Evolutionary conservation across 2,888 invertebrate genomes (phyloP).

Genomic region (Eristalinus sepulchralis): DNA sequence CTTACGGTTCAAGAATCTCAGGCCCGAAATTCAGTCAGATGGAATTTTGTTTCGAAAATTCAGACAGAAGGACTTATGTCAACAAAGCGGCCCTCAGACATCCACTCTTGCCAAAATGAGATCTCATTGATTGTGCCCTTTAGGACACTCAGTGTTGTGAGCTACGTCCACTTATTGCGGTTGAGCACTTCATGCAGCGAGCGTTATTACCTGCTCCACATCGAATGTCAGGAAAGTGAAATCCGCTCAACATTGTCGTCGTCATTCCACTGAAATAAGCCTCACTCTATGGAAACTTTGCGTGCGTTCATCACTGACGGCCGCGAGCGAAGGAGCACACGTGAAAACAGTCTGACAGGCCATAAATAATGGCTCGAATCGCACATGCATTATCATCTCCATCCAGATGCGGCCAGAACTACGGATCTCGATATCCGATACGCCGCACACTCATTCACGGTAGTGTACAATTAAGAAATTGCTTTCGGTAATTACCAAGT

Average conservation of each 20-base stretch:
- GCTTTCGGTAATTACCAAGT: constrained; percentile 55
- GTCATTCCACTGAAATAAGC: neutral
- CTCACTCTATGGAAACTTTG: constrained; percentile 9
- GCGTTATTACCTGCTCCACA: neutral
- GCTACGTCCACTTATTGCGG: no score
- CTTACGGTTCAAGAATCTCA: no score
- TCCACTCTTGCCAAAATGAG: no score
- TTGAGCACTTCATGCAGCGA: neutral
- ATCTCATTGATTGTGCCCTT: no score
- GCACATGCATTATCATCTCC: constrained; percentile 24
- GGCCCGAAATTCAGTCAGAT: no score
- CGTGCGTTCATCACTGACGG: constrained; percentile 23
- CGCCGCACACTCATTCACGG: constrained; percentile 14
- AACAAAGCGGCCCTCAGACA: no score
- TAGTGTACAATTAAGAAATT: constrained; percentile 61
- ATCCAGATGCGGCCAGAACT: constrained; percentile 19
- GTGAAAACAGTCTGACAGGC: neutral
- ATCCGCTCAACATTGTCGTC: constrained; percentile 11
- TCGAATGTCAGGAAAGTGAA: constrained; percentile 60
- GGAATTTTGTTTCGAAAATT: no score
- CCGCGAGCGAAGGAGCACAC: neutral
- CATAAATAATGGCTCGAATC: constrained; percentile 50
- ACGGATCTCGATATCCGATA: constrained; percentile 56
- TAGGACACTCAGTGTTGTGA: no score
- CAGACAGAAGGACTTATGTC: no score